Conservation (phyloP, 2,888 invertebrate genomes). For the Lumbricus terrestris region DNA sequence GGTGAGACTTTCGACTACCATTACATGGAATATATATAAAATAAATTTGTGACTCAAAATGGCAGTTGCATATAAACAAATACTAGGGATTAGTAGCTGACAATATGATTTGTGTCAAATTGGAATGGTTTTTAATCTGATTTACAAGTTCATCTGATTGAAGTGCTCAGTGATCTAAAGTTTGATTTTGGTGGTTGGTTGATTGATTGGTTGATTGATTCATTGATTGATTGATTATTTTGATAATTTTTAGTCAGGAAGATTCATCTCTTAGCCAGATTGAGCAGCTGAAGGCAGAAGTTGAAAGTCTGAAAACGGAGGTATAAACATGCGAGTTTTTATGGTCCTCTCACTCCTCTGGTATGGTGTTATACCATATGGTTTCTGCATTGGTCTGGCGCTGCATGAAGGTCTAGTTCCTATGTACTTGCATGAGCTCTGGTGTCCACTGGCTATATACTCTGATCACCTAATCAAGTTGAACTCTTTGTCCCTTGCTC, state of each 20-base stretch:
- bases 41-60: neutral
- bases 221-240: neutral
- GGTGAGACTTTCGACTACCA: too few species aligned
- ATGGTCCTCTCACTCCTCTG: neutral
- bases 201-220: neutral
- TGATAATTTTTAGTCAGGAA: neutral
- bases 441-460: too few species aligned
- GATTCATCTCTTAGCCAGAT: neutral
- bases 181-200: neutral
- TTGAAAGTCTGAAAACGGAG: constrained; percentile 9
- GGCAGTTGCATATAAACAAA: neutral
- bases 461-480: too few species aligned
- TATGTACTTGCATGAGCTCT: too few species aligned
- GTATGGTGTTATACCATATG: too few species aligned
- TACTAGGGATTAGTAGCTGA: neutral
- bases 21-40: too few species aligned
- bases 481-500: too few species aligned
- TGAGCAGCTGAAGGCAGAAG: neutral
- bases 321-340: neutral
- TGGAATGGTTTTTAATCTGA: neutral
- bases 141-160: neutral
- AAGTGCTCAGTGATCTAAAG: too few species aligned
- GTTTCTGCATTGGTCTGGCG: too few species aligned
- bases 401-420: too few species aligned
- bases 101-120: neutral